phyloP scores from a whole-genome alignment of 2,113 vertebrate genomes.

The Brachirus orientalis region DNA sequence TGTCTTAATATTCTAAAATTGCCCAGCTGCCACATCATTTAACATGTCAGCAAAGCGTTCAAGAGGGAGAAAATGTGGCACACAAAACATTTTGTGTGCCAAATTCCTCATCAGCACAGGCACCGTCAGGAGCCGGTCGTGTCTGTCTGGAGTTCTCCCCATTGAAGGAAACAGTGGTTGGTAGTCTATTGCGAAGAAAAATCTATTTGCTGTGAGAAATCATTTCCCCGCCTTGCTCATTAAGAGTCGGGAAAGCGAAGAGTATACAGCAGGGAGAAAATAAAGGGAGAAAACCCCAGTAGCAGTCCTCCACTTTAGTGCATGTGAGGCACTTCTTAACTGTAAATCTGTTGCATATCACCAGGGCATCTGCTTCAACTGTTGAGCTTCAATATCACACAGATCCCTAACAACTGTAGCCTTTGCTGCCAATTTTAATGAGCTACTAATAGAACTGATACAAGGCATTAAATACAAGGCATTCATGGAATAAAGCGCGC shows the following conservation, averaged over 20 bases:
- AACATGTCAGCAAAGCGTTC: neutral
- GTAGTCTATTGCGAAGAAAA: neutral
- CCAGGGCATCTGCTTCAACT: slow-evolving; percentile 28
- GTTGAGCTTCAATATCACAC: slow-evolving; percentile 38
- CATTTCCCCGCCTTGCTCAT: neutral
- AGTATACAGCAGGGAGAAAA: neutral
- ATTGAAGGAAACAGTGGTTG: neutral
- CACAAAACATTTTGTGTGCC: neutral
- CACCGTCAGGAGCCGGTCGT: neutral
- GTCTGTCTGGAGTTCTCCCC: neutral
- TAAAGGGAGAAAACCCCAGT: neutral
- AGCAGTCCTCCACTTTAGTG: slow-evolving; percentile 5
- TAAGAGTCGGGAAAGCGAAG: neutral
- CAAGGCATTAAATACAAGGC: too few species aligned
- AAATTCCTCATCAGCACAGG: neutral
- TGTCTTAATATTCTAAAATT: neutral
- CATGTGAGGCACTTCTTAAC: slow-evolving; percentile 22
- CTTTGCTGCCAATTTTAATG: slow-evolving; percentile 41
- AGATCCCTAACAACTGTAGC: slow-evolving; percentile 31
- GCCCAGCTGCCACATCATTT: neutral
- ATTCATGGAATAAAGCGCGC: slow-evolving; percentile 26
- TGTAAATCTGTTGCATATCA: slow-evolving; percentile 19
- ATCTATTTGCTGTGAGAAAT: slow-evolving; percentile 15
- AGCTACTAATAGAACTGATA: slow-evolving; percentile 31
- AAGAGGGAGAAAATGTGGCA: neutral